Conservation (phyloP, 2,888 invertebrate genomes). For the Yponomeuta evonymella region DNA sequence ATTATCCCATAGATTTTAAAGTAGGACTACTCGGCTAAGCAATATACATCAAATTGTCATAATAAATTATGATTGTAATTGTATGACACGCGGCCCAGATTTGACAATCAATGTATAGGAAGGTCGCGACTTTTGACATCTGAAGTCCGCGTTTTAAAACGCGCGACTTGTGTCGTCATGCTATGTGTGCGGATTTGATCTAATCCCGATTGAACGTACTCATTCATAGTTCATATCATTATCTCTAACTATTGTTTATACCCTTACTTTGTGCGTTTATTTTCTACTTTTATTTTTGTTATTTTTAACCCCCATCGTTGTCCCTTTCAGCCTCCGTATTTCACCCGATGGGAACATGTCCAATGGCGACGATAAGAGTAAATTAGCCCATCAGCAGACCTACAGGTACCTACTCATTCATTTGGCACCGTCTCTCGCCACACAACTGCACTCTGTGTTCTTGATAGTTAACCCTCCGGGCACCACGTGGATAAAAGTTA, state of each 20-base stretch:
- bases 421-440: constrained; percentile 16
- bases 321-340: constrained; percentile 78
- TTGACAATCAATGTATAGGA: no score
- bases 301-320: constrained; percentile 69
- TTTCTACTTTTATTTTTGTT: constrained; percentile 29
- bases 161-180: no score
- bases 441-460: constrained; percentile 22
- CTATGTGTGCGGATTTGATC: no score
- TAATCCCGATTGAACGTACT: constrained; percentile 30
- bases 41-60: no score
- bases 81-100: no score
- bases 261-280: background rate
- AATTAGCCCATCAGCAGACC: constrained; percentile 83
- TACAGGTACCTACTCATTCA: constrained; percentile 77
- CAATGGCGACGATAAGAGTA: constrained; percentile 80
- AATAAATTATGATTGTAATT: no score
- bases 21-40: no score
- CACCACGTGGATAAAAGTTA: no score
- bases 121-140: no score
- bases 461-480: background rate
- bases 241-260: background rate
- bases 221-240: background rate
- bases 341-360: constrained; percentile 78
- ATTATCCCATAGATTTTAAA: no score
- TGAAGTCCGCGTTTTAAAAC: no score